Percentiles rank a stretch among this genome's conserved stretches.
phyloP scores from a whole-genome alignment of 2,888 invertebrate genomes.

The Agriopis aurantiaria region DNA sequence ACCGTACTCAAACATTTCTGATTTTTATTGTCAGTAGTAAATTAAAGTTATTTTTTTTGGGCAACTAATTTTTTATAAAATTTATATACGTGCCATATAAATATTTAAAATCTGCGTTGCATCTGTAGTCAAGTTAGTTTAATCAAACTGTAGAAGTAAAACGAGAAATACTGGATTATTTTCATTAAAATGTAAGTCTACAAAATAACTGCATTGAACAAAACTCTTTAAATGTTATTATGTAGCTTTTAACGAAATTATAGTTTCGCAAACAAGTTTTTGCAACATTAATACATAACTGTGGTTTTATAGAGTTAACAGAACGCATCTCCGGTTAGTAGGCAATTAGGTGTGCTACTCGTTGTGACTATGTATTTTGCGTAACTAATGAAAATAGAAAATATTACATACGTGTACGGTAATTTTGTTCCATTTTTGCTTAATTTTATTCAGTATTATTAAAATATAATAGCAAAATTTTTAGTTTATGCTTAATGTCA shows the following conservation, averaged over 20 bases:
- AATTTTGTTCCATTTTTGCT: not conserved
- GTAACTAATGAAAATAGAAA: slow-evolving; percentile 15
- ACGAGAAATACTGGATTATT: no score
- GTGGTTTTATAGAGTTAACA: slow-evolving; percentile 55
- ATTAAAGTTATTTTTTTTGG: not conserved
- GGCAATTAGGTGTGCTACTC: slow-evolving; percentile 38
- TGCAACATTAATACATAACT: slow-evolving; percentile 46
- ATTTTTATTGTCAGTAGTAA: not conserved
- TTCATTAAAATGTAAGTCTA: no score
- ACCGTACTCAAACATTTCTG: not conserved
- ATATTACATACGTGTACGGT: not conserved
- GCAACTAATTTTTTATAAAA: no score
- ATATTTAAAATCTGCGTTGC: no score
- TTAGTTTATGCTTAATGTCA: no score
- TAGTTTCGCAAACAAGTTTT: slow-evolving; percentile 38
- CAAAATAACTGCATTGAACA: no score
- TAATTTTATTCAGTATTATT: not conserved
- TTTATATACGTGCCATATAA: no score
- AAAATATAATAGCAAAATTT: no score
- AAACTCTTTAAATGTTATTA: slow-evolving; percentile 5
- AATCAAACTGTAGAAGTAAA: no score
- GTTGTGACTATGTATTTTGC: slow-evolving; percentile 11
- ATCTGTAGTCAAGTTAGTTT: no score
- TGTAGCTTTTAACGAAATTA: slow-evolving; percentile 28
- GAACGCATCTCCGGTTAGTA: slow-evolving; percentile 65